These are phyloP conservation scores for Lithobius niger DNA, from an alignment of 1,140 invertebrate species.

Conservation along the genomic window DNA sequence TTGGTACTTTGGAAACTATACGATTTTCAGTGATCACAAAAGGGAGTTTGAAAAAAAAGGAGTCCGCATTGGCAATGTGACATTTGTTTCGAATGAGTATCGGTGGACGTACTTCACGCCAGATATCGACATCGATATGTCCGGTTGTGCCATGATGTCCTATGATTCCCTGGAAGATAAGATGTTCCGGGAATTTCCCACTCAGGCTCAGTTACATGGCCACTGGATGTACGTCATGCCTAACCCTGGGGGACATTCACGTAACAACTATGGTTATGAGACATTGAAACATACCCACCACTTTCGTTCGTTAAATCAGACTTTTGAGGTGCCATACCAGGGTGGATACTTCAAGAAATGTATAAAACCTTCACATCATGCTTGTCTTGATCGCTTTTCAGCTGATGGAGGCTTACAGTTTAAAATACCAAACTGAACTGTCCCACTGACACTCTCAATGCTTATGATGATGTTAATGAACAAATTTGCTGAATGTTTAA, in stretches of 20 bases:
- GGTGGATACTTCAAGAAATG: slow-evolving; percentile 13
- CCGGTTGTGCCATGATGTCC: slow-evolving; percentile 6
- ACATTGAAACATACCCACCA: slow-evolving; percentile 20
- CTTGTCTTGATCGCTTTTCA: slow-evolving; percentile 2
- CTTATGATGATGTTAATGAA: no score
- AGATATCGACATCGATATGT: slow-evolving; percentile 10
- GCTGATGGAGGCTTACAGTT: slow-evolving; percentile 4
- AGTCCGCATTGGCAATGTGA: slow-evolving; percentile 13
- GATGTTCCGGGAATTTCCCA: slow-evolving; percentile 15
- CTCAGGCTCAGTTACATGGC: slow-evolving; percentile 20
- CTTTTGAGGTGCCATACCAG: background rate
- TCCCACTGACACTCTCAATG: no score
- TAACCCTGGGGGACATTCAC: slow-evolving; percentile 25
- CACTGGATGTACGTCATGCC: slow-evolving; percentile 21
- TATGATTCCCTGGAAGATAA: background rate
- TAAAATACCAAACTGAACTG: background rate
- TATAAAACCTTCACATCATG: slow-evolving; percentile 4
- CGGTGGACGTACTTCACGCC: background rate
- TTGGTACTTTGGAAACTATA: slow-evolving; percentile 16
- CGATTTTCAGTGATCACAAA: slow-evolving; percentile 12
- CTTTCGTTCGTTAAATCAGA: background rate
- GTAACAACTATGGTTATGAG: slow-evolving; percentile 24
- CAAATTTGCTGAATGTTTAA: no score
- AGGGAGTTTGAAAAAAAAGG: slow-evolving; percentile 15
- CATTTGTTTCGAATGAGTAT: background rate